A percentile compares a stretch with the other conserved stretches of the same genome.
Conservation (phyloP, 1,140 invertebrate species). For the Procambarus virginalis region DNA sequence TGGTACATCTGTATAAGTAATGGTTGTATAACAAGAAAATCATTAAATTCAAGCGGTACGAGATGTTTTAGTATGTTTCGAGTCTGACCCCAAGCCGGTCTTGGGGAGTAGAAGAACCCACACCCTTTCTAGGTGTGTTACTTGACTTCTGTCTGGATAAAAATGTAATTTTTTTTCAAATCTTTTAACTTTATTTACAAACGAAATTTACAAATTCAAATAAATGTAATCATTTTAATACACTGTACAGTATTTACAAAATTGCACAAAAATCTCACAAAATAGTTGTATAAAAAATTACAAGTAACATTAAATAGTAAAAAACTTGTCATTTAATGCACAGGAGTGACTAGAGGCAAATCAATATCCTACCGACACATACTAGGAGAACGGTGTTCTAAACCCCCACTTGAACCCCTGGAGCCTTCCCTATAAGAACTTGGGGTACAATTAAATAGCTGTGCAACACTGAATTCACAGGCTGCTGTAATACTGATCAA, state of each 20-base stretch:
- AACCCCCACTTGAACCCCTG: background rate
- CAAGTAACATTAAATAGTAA: background rate
- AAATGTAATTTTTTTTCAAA: background rate
- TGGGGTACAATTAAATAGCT: no score
- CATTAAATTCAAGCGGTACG: no score
- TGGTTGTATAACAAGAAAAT: no score
- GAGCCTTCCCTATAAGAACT: no score
- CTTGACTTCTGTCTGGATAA: no score
- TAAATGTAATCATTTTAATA: background rate
- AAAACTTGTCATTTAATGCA: background rate
- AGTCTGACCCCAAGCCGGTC: no score
- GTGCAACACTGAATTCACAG: no score
- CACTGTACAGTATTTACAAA: background rate
- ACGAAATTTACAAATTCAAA: background rate
- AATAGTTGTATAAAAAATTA: background rate
- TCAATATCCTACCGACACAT: background rate
- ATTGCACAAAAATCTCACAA: background rate
- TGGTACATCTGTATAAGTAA: no score
- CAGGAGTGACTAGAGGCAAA: slow-evolving; percentile 13
- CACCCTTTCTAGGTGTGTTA: no score
- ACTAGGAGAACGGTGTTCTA: background rate
- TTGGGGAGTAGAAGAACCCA: no score
- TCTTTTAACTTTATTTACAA: slow-evolving; percentile 4
- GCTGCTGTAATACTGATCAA: no score
- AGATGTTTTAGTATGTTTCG: no score